Evolutionary conservation across 1,140 invertebrate species (phyloP), one percentile per base, ranked within the genome.

Genomic region (Mycetomoellerius zeteki): DNA sequence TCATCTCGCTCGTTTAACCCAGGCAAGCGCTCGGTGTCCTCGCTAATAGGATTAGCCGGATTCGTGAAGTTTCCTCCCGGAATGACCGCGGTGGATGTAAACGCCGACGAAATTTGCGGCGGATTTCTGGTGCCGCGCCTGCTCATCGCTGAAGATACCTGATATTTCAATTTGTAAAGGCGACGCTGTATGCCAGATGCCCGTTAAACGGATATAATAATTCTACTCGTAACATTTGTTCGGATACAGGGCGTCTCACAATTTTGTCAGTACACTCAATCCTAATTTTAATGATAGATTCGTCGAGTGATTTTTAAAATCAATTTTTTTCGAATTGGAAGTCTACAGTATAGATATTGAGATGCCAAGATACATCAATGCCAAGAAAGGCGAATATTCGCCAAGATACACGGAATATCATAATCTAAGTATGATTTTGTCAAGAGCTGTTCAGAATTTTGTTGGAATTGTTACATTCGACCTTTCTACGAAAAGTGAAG

Each of bases 11-110:
- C 86, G 82, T 89, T 89, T 91, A 89, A 86, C 86, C 82, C 30
- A 81, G 71, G 85, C 67, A 90, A 87, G 87, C 80, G 69, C 87
- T 86, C 62, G 88, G 86, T 91, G 85, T 91, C 90, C 88, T 84
- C 82, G 86, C 86, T 91, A 91, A 89, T 88, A 89, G 90, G 90
- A 91, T 91, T 91, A 91, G 85, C 84, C 88, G 86, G 86, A 91
- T 88, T 86, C 88, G 86, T 86, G 37, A 91, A 91, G 91, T 91
- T 91, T 89, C 75, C 80, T 78, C 72, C 89, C 77, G 21, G 52
- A 87, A 87, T 87, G 81, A 85, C 86, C 72, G 60, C 52, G 60
- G 47, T 47, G 86, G 52, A 86, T 84, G 88, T 82, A 84, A 90
- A 91, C 89, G 88, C 76, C 33, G 75, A 21, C 71, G 82, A 88